Conservation (phyloP, 37 sponge, comb jelly and placozoan genomes). For the Haliclona indistincta region DNA sequence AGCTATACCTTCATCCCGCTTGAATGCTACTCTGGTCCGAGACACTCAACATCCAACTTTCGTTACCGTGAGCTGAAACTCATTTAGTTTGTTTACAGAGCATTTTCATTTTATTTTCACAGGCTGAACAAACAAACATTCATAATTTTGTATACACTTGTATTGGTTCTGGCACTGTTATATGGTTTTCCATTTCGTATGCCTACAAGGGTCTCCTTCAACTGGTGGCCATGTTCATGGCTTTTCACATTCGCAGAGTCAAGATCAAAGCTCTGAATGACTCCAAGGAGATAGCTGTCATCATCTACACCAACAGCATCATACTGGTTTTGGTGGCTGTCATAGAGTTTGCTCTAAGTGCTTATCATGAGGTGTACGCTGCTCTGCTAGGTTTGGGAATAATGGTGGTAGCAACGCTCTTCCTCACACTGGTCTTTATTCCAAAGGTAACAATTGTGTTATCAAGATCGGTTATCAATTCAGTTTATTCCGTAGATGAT, state of each 20-base stretch:
- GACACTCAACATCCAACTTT: neutral
- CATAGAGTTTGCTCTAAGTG: slow-evolving; percentile 12
- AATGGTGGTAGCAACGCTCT: slow-evolving; percentile 20
- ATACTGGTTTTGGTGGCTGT: slow-evolving; percentile 28
- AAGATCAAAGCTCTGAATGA: slow-evolving; percentile 56
- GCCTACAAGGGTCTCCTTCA: slow-evolving; percentile 26
- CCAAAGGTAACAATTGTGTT: too few species aligned
- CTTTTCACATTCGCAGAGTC: slow-evolving; percentile 54
- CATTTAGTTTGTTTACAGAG: too few species aligned
- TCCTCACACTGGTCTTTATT: slow-evolving; percentile 38
- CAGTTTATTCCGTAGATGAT: too few species aligned
- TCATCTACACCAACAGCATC: slow-evolving; percentile 45
- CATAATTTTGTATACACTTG: too few species aligned
- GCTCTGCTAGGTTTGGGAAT: slow-evolving; percentile 27
- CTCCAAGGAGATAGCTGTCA: slow-evolving; percentile 43
- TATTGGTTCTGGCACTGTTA: too few species aligned
- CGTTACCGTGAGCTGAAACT: neutral
- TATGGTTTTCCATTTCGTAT: slow-evolving; percentile 16
- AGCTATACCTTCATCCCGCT: neutral
- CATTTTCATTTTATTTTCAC: too few species aligned
- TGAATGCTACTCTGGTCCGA: neutral
- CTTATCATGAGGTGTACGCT: slow-evolving; percentile 24
- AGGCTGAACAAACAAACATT: too few species aligned
- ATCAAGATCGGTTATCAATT: too few species aligned
- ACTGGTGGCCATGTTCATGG: slow-evolving; percentile 37